Conservation (phyloP, 2,797 vertebrate species). For the Yasuhikotakia modesta region DNA sequence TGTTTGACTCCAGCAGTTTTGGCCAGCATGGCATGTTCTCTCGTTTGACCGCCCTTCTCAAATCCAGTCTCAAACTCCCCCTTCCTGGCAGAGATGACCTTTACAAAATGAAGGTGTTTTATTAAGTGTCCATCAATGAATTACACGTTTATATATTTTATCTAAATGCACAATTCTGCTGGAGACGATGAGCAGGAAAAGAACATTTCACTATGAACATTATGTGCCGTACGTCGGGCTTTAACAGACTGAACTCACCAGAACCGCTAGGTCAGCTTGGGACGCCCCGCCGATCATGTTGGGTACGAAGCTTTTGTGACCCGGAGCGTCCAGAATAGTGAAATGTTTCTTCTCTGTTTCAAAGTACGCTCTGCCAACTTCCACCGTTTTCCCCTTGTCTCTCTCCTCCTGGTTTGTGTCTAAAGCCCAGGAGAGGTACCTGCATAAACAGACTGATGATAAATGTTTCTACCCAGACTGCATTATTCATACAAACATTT, state of each 20-base stretch:
- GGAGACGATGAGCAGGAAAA: not conserved
- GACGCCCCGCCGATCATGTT: slow-evolving; percentile 99
- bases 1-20: slow-evolving; percentile 99
- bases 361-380: slow-evolving; percentile 97
- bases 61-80: slow-evolving; percentile 99
- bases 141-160: not conserved
- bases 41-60: slow-evolving; percentile 97
- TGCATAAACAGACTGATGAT: slow-evolving; percentile 58
- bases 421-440: slow-evolving; percentile 99
- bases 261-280: slow-evolving; percentile 95
- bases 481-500: not conserved
- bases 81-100: slow-evolving; percentile 98
- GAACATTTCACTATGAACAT: not conserved
- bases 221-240: not conserved
- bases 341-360: slow-evolving; percentile 99
- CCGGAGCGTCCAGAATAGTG: slow-evolving; percentile 97
- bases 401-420: slow-evolving; percentile 99
- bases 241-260: no score
- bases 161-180: no score
- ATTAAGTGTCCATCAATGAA: not conserved
- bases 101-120: slow-evolving; percentile 46
- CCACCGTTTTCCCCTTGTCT: slow-evolving; percentile 98
- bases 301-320: slow-evolving; percentile 99
- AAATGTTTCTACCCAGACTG: not conserved
- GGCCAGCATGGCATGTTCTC: slow-evolving; percentile 98